Conservation (phyloP, 1,140 invertebrate genomes). For the Alviniconcha marisindica region DNA sequence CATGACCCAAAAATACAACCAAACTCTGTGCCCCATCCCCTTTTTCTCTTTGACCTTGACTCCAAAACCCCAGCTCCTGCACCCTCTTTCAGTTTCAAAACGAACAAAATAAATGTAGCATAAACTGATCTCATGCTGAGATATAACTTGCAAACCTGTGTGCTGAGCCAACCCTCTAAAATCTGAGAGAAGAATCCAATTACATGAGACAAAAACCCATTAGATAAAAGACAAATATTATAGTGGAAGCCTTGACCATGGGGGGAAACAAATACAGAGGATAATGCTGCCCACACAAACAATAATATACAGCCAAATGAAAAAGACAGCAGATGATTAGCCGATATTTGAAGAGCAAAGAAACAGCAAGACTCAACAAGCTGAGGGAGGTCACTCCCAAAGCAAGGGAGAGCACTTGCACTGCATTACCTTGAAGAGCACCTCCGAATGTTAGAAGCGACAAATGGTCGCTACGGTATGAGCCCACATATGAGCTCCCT, state of each 20-base stretch:
- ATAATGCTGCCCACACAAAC: background rate
- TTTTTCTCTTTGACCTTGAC: too few species aligned
- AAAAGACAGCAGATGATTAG: conserved; percentile 24
- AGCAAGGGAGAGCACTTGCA: conserved; percentile 20
- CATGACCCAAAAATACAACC: too few species aligned
- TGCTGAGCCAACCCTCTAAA: background rate
- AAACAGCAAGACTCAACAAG: background rate
- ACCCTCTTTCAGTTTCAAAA: too few species aligned
- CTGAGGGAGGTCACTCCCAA: background rate
- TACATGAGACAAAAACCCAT: background rate
- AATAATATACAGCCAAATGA: background rate
- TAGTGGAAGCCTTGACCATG: background rate
- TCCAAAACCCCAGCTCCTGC: too few species aligned
- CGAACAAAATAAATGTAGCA: too few species aligned
- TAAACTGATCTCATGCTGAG: too few species aligned
- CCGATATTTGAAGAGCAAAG: conserved; percentile 25
- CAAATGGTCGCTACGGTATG: conserved; percentile 41
- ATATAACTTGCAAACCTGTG: background rate
- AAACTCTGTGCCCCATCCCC: too few species aligned
- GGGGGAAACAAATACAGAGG: background rate
- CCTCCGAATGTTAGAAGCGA: conserved; percentile 32
- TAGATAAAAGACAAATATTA: conserved; percentile 16
- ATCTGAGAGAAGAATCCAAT: background rate
- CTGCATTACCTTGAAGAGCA: conserved; percentile 37
- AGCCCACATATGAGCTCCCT: conserved; percentile 43